A percentile compares a stretch with the other conserved stretches of the same genome.
Evolutionary conservation across 1,140 invertebrate species (phyloP).

Genomic region (Brachionus angularis): DNA sequence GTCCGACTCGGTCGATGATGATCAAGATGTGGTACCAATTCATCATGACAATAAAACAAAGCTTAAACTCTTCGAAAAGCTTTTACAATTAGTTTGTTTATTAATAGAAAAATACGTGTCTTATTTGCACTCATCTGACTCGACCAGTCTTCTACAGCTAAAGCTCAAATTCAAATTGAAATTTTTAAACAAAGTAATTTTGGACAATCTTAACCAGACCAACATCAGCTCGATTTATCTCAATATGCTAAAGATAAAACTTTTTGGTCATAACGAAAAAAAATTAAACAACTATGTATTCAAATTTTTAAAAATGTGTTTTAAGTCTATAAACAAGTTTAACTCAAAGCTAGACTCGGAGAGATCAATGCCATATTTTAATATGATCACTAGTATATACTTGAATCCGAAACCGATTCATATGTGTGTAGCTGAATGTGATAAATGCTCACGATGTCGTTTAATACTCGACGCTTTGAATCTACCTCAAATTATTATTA

Average conservation of each 20-base stretch:
- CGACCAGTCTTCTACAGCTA: neutral
- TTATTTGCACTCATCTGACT: neutral
- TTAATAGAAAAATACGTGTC: neutral
- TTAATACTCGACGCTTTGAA: too few relatives aligned
- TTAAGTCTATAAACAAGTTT: neutral
- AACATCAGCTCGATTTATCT: neutral
- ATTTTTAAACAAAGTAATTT: constrained; percentile 16
- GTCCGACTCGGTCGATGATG: neutral
- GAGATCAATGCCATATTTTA: constrained; percentile 22
- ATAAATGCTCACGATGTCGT: neutral
- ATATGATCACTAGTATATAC: neutral
- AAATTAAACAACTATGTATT: too few relatives aligned
- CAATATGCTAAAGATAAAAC: neutral
- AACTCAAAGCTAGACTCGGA: neutral
- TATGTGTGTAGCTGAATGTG: too few relatives aligned
- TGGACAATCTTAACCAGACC: neutral
- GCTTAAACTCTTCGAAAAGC: constrained; percentile 23
- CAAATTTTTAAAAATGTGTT: constrained; percentile 39
- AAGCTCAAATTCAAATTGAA: neutral
- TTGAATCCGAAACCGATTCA: too few relatives aligned
- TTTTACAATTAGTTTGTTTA: neutral
- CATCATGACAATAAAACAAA: neutral
- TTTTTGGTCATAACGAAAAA: neutral
- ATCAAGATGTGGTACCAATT: neutral
- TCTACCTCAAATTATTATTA: too few relatives aligned